A percentile compares a stretch with the other conserved stretches of the same genome.
Conservation (phyloP, 2,113 vertebrate genomes). For the Lonchura striata region DNA sequence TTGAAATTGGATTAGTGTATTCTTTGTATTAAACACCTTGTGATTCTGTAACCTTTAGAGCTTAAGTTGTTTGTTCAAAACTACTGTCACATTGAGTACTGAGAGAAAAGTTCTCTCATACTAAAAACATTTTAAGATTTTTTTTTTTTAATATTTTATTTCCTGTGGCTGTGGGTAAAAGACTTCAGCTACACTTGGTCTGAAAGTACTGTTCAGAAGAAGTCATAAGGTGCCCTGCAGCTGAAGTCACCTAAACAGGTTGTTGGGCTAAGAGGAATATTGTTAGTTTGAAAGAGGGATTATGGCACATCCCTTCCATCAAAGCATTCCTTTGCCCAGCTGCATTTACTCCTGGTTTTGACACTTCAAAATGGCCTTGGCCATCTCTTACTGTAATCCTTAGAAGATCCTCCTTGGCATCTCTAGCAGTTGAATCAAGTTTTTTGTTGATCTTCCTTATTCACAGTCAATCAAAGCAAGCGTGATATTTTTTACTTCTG, state of each 20-base stretch:
- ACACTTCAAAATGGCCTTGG: not conserved
- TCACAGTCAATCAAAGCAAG: not conserved
- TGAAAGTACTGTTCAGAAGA: not conserved
- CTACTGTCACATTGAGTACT: not conserved
- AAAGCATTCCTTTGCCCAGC: not conserved
- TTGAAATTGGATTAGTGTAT: not conserved
- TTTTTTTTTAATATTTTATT: not conserved
- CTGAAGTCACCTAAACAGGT: not conserved
- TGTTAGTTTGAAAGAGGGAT: not conserved
- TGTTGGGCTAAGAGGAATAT: not conserved
- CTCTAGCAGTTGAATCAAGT: not conserved
- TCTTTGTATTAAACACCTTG: conserved; percentile 3
- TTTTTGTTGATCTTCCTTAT: not conserved
- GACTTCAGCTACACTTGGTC: not conserved
- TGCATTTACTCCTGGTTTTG: conserved; percentile 17
- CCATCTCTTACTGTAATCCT: not conserved
- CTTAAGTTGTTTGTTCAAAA: not conserved
- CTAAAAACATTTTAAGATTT: not conserved
- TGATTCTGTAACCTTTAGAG: not conserved
- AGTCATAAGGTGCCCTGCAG: not conserved
- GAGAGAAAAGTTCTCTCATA: not conserved
- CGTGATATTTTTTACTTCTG: not conserved
- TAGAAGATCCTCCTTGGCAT: not conserved
- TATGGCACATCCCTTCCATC: not conserved
- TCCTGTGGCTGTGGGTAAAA: not conserved